Evolutionary conservation across 2,797 vertebrate genomes (phyloP).

Genomic region (Pseudopleuronectes americanus): DNA sequence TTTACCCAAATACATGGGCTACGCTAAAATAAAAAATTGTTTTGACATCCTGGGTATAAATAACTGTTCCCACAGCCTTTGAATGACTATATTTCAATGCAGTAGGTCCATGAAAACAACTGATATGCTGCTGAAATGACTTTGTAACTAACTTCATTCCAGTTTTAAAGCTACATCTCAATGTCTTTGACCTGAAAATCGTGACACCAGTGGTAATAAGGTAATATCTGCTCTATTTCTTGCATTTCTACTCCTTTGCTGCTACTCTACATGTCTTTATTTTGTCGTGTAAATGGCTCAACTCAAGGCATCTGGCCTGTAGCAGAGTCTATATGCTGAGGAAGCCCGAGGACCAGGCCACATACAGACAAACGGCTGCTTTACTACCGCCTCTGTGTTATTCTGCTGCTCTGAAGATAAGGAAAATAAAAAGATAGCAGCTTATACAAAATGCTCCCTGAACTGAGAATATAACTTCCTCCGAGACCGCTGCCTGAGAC

Average conservation of each 20-base stretch:
- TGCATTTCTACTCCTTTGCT: not conserved
- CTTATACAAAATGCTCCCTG: not conserved
- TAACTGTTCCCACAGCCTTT: no score
- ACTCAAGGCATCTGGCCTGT: conserved; percentile 7
- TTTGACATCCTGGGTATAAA: no score
- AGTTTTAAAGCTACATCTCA: no score
- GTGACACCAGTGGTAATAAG: not conserved
- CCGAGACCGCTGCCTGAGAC: not conserved
- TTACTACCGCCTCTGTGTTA: not conserved
- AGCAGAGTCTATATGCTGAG: conserved; percentile 7
- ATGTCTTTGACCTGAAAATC: not conserved
- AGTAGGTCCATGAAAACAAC: no score
- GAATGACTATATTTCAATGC: no score
- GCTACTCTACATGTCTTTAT: not conserved
- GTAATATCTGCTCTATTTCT: not conserved
- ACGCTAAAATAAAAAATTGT: no score
- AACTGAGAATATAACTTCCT: no score
- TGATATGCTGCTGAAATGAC: no score
- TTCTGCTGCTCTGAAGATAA: conserved; percentile 19
- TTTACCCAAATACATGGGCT: no score
- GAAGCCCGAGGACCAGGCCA: not conserved
- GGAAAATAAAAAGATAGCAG: conserved; percentile 1
- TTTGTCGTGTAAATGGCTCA: conserved; percentile 1
- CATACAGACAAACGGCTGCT: not conserved
- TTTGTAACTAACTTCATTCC: no score